Percentiles rank a stretch among this genome's conserved stretches.
phyloP scores from a whole-genome alignment of 2,797 vertebrate species.

The Darevskia mixta region DNA sequence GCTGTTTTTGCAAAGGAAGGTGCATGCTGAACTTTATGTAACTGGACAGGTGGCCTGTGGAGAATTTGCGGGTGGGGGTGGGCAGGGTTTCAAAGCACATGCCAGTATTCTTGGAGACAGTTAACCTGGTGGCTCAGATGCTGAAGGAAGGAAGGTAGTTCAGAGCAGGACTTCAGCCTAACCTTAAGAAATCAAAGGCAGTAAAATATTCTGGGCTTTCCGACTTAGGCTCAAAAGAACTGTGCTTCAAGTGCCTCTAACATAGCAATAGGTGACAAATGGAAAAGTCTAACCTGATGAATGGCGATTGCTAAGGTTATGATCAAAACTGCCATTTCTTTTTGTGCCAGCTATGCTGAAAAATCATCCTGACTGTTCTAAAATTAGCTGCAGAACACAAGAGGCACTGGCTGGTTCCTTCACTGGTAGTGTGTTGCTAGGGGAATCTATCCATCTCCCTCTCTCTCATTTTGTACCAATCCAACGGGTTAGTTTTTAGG shows the following conservation, averaged over 20 bases:
- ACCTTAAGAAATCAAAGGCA: neutral
- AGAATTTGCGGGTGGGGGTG: neutral
- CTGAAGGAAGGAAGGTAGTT: neutral
- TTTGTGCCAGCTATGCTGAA: slow-evolving; percentile 23
- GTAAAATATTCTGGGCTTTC: neutral
- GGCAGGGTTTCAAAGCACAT: neutral
- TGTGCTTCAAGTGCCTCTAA: neutral
- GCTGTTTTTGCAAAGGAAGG: neutral
- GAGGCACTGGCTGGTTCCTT: neutral
- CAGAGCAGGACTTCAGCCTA: neutral
- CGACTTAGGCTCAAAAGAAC: neutral
- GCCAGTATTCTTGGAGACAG: neutral
- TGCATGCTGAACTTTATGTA: neutral
- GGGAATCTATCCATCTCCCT: slow-evolving; percentile 18
- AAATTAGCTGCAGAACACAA: neutral
- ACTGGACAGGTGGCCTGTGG: neutral
- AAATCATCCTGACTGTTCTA: slow-evolving; percentile 33
- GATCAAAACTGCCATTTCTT: neutral
- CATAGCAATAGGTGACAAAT: neutral
- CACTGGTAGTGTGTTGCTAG: neutral
- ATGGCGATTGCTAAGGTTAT: neutral
- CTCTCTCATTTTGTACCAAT: neutral
- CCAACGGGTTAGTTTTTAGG: neutral
- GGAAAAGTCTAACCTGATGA: neutral
- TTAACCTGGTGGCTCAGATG: neutral